phyloP scores from a whole-genome alignment of 2,113 vertebrate genomes.

The Toxostoma redivivum region DNA sequence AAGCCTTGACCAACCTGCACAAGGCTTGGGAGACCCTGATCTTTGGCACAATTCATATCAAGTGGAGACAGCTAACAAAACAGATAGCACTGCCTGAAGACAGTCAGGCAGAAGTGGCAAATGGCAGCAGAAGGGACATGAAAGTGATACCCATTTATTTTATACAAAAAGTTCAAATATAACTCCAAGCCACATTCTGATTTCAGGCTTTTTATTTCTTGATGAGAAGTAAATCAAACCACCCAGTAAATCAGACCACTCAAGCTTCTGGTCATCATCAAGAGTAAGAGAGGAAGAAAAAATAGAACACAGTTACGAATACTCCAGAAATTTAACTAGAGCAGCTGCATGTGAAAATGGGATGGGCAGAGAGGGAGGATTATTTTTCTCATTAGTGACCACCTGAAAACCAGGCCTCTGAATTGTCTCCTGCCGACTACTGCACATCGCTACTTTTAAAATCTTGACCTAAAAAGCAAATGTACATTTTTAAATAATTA shows the following conservation, averaged over 20 bases:
- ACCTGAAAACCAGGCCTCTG: slow-evolving; percentile 7
- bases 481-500: slow-evolving; percentile 49
- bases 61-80: not conserved
- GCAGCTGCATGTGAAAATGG: not conserved
- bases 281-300: not conserved
- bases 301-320: not conserved
- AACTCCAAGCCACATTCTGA: not conserved
- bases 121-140: not conserved
- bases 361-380: not conserved
- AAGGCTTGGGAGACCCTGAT: not conserved
- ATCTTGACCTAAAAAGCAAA: slow-evolving; percentile 52
- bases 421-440: not conserved
- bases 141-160: not conserved
- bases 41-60: not conserved
- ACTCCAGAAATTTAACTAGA: not conserved
- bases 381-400: not conserved
- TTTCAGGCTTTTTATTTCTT: not conserved
- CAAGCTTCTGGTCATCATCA: not conserved
- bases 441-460: not conserved
- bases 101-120: accelerated
- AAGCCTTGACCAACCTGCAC: not conserved
- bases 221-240: not conserved
- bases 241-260: not conserved
- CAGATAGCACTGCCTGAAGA: not conserved
- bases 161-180: not conserved